Conservation (phyloP, 1,140 invertebrate species). For the Orius insidiosus region DNA sequence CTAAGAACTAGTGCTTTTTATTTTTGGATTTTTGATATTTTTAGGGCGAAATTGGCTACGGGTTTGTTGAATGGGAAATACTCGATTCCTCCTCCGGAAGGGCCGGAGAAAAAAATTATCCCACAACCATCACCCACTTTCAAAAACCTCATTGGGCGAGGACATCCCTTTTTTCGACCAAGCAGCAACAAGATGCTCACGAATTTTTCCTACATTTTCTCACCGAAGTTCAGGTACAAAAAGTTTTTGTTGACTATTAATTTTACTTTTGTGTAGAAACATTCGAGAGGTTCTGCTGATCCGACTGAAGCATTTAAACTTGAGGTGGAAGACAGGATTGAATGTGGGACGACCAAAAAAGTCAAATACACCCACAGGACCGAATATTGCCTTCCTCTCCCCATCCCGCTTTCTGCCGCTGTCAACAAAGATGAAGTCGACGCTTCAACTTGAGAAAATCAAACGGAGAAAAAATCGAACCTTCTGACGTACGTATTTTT, state of each 20-base stretch:
- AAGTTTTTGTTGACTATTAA: too few relatives aligned
- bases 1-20: not conserved
- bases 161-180: slow-evolving; percentile 89
- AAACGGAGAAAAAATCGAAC: slow-evolving; percentile 5
- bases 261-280: slow-evolving; percentile 37
- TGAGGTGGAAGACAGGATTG: slow-evolving; percentile 77
- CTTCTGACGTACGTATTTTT: not conserved
- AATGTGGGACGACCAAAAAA: slow-evolving; percentile 54
- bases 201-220: slow-evolving; percentile 92
- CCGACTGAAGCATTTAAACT: slow-evolving; percentile 65
- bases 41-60: slow-evolving; percentile 67
- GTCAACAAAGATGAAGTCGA: slow-evolving; percentile 54
- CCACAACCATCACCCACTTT: slow-evolving; percentile 83
- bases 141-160: slow-evolving; percentile 73
- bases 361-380: slow-evolving; percentile 67
- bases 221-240: slow-evolving; percentile 55
- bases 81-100: slow-evolving; percentile 40
- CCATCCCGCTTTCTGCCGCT: slow-evolving; percentile 65
- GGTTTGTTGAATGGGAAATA: slow-evolving; percentile 84
- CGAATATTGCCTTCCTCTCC: slow-evolving; percentile 68
- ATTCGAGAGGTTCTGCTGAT: slow-evolving; percentile 42
- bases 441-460: slow-evolving; percentile 22
- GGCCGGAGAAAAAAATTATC: slow-evolving; percentile 28
- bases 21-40: slow-evolving; percentile 15
- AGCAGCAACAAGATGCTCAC: slow-evolving; percentile 93